Conservation (phyloP, 2,113 vertebrate genomes). For the Pungitius pungitius region DNA sequence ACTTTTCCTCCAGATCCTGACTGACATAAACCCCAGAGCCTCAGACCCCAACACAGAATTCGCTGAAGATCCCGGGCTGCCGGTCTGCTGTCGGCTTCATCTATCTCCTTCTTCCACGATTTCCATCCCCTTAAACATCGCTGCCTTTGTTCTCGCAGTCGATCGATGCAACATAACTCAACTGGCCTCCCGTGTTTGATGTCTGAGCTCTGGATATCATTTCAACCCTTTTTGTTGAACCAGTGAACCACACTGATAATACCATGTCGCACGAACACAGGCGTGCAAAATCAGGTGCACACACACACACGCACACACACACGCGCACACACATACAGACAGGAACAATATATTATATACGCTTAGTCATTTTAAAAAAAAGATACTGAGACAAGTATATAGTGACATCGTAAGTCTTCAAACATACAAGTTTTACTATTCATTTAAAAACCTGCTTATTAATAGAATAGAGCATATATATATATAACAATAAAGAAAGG, state of each 20-base stretch:
- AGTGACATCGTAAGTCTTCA: neutral
- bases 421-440: constrained; percentile 2
- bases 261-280: constrained; percentile 58
- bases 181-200: constrained; percentile 72
- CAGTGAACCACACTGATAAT: constrained; percentile 68
- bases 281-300: constrained; percentile 45
- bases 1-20: constrained; percentile 73
- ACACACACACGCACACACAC: constrained; percentile 6
- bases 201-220: constrained; percentile 78
- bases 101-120: constrained; percentile 73
- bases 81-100: constrained; percentile 73
- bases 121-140: constrained; percentile 67
- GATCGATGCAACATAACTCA: constrained; percentile 77
- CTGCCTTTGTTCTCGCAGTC: constrained; percentile 74
- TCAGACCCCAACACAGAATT: constrained; percentile 67
- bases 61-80: constrained; percentile 66
- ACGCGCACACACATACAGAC: neutral
- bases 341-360: constrained; percentile 12
- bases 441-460: neutral
- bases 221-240: constrained; percentile 61
- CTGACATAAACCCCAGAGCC: constrained; percentile 72
- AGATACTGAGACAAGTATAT: constrained; percentile 15
- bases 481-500: neutral
- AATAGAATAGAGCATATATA: neutral
- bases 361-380: constrained; percentile 15